Evolutionary conservation across 2,888 invertebrate species (phyloP), one percentile per base, ranked within the genome.

Genomic region (Lissonota sp.): DNA sequence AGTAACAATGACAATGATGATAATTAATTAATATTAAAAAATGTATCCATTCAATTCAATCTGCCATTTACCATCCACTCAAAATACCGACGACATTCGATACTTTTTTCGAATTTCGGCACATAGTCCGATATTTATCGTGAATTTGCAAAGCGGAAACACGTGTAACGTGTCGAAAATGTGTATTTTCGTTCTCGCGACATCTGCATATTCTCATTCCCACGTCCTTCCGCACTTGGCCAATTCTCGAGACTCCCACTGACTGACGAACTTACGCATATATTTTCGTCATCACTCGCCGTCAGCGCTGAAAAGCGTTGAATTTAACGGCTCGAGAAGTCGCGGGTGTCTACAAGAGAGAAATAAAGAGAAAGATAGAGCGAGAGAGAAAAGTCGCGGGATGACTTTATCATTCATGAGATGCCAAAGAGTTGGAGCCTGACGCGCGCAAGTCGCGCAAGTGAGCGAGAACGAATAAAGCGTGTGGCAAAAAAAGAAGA

Each of bases 331-430:
- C 72, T 72, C 62, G 51, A n/a, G 42, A 53, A 53, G 42, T 51
- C 62, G 66, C 58, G 53, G 4, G 26, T 39, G 58, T 39, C 37
- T 0, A 26, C 26, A 26, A 26, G 26, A 26, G 26, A 26, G 26
- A 26, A 26, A 26, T 1, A 26, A 3, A 26, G 26, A 26, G 26
- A 26, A 3, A 26, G 26, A 26, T 1, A 26, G 26, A 26, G 26
- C 1, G 26, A 26, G 26, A 26, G 26, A 26, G 26, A 26, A 26
- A 26, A 26, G 26, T 74, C 74, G 72, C 77, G 84, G 64, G 84
- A 88, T 86, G 84, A 87, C 86, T 88, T 88, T 85, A 87, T 88
- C 86, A 87, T 88, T 87, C 85, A 86, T 87, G 87, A 87, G 86
- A 88, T 86, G 87, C 86, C 86, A 85, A 87, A 78, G 84, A 83